Conservation (phyloP, 1,140 invertebrate species). For the Drosophila ercepeae region DNA sequence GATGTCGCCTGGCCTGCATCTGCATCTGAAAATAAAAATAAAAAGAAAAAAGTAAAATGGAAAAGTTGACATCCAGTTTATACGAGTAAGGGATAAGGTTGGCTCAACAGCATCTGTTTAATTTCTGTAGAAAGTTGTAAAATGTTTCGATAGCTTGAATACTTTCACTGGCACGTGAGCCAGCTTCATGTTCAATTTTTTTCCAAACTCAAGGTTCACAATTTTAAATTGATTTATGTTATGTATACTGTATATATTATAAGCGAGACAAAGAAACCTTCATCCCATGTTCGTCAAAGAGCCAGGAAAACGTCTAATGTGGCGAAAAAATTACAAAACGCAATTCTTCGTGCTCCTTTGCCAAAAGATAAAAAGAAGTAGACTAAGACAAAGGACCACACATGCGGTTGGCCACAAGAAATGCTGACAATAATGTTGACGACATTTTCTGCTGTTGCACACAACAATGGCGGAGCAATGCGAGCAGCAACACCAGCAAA, state of each 20-base stretch:
- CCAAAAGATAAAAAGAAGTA: constrained; percentile 12
- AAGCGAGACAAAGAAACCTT: too few species aligned
- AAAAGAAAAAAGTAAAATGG: background rate
- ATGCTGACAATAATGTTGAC: constrained; percentile 59
- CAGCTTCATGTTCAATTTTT: background rate
- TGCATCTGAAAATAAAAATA: constrained; percentile 49
- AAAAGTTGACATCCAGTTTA: constrained; percentile 18
- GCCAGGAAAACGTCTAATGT: constrained; percentile 38
- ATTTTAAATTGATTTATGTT: background rate
- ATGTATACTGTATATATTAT: background rate
- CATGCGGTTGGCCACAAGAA: constrained; percentile 46
- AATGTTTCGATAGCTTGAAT: constrained; percentile 2
- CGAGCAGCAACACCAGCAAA: constrained; percentile 25
- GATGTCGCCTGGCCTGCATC: constrained; percentile 50
- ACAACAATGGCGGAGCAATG: constrained; percentile 40
- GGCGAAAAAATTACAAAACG: constrained; percentile 57
- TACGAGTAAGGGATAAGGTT: background rate
- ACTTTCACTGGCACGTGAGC: background rate
- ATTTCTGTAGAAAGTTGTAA: constrained; percentile 38
- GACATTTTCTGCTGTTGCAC: constrained; percentile 73
- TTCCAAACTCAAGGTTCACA: background rate
- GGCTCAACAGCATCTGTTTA: constrained; percentile 33
- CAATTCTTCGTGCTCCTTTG: constrained; percentile 16
- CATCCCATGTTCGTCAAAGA: background rate
- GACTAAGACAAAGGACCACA: constrained; percentile 30